Evolutionary conservation across 1,140 invertebrate species (phyloP).

Genomic region (Drosophila murphyi): DNA sequence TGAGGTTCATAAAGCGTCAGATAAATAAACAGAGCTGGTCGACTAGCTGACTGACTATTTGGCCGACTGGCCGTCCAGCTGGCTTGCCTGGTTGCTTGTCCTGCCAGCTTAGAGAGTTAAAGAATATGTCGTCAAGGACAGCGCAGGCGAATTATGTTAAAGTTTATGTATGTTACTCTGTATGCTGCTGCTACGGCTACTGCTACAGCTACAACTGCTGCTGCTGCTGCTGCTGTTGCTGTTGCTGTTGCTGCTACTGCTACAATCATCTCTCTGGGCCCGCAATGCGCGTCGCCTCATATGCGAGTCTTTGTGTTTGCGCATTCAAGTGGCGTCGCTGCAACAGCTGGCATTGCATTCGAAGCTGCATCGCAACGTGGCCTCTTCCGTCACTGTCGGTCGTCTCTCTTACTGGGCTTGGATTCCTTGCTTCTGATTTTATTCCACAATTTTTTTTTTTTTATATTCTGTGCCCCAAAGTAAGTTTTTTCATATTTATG

Average conservation of each 20-base stretch:
- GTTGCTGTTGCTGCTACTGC: background rate
- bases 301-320: conserved; percentile 78
- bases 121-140: conserved; percentile 71
- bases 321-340: conserved; percentile 74
- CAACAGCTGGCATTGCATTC: conserved; percentile 30
- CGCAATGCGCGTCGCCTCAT: conserved; percentile 49
- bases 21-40: conserved; percentile 42
- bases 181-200: background rate
- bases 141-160: conserved; percentile 46
- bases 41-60: conserved; percentile 8
- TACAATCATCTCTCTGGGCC: conserved; percentile 7
- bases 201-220: conserved; percentile 4
- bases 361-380: conserved; percentile 1
- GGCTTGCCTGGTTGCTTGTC: conserved; percentile 5
- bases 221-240: conserved; percentile 8
- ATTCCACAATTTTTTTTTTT: background rate
- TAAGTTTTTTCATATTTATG: conserved; percentile 33
- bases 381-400: background rate
- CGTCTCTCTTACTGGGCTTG: conserved; percentile 19
- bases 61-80: conserved; percentile 10
- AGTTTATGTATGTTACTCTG: conserved; percentile 10
- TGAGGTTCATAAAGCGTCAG: conserved; percentile 29
- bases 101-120: conserved; percentile 58
- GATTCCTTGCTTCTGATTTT: conserved; percentile 18
- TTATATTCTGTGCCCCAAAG: background rate